These are phyloP conservation scores for Paraplagusia blochii DNA, from an alignment of 2,113 vertebrate genomes.

Conservation along the genomic window DNA sequence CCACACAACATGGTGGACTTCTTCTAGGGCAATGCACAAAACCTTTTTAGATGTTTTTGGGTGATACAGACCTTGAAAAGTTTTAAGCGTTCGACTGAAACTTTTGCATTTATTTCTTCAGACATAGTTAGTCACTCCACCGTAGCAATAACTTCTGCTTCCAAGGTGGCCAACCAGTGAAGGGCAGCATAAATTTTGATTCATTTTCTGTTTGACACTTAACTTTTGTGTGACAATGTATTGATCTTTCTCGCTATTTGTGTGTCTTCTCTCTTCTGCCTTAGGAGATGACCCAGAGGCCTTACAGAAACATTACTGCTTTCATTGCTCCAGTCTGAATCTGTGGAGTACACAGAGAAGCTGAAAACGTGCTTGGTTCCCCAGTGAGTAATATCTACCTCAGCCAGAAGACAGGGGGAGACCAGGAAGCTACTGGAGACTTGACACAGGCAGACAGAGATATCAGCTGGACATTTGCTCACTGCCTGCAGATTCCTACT, in stretches of 20 bases:
- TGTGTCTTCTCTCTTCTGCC: slow-evolving; percentile 58
- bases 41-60: no score
- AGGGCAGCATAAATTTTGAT: no score
- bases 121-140: no score
- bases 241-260: slow-evolving; percentile 53
- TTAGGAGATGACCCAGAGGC: slow-evolving; percentile 98
- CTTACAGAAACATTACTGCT: slow-evolving; percentile 88
- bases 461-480: slow-evolving; percentile 57
- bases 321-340: slow-evolving; percentile 82
- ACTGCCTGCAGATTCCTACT: slow-evolving; percentile 62
- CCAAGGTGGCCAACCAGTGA: no score
- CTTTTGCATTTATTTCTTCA: no score
- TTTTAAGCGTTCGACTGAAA: no score
- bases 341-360: slow-evolving; percentile 72
- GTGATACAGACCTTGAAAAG: no score
- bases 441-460: slow-evolving; percentile 58
- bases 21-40: no score
- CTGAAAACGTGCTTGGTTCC: slow-evolving; percentile 86
- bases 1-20: no score
- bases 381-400: slow-evolving; percentile 89
- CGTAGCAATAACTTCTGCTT: no score
- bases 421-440: slow-evolving; percentile 74
- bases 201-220: no score
- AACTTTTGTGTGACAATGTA: slow-evolving; percentile 14
- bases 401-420: slow-evolving; percentile 79